Percentiles rank a stretch among this genome's conserved stretches.
Conservation (phyloP, 2,888 invertebrate genomes). For the Bombyx huttoni region DNA sequence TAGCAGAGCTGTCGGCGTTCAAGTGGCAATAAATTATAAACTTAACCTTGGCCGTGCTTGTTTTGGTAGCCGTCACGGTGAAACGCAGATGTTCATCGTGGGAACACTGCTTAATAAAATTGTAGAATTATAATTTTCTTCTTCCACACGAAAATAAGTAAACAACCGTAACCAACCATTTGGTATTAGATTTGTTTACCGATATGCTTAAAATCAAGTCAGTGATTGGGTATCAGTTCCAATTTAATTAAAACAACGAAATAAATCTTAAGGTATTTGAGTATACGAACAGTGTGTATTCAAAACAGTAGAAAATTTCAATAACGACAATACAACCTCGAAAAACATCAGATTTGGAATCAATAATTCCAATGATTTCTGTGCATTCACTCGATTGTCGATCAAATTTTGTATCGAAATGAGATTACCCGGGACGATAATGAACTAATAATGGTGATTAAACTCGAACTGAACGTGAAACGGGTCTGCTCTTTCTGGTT, state of each 20-base stretch:
- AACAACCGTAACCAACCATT: slow-evolving; percentile 1
- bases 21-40: slow-evolving; percentile 66
- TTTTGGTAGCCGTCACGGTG: slow-evolving; percentile 49
- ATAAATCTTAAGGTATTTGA: too few relatives aligned
- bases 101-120: slow-evolving; percentile 32
- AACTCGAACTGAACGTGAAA: slow-evolving; percentile 20
- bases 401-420: slow-evolving; percentile 26
- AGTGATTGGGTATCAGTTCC: too few relatives aligned
- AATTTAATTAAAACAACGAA: too few relatives aligned
- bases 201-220: too few relatives aligned
- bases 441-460: slow-evolving; percentile 25
- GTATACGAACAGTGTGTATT: background rate
- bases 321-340: background rate
- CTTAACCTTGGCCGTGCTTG: slow-evolving; percentile 63
- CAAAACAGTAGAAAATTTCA: background rate
- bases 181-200: background rate
- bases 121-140: slow-evolving; percentile 11
- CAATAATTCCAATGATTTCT: slow-evolving; percentile 6
- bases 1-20: slow-evolving; percentile 42
- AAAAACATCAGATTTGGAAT: background rate
- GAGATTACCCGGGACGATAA: slow-evolving; percentile 29
- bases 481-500: background rate
- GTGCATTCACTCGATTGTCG: slow-evolving; percentile 21
- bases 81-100: slow-evolving; percentile 54
- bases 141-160: background rate